These are phyloP conservation scores for Polymixis flavicincta DNA, from an alignment of 2,888 invertebrate species.

Conservation along the genomic window DNA sequence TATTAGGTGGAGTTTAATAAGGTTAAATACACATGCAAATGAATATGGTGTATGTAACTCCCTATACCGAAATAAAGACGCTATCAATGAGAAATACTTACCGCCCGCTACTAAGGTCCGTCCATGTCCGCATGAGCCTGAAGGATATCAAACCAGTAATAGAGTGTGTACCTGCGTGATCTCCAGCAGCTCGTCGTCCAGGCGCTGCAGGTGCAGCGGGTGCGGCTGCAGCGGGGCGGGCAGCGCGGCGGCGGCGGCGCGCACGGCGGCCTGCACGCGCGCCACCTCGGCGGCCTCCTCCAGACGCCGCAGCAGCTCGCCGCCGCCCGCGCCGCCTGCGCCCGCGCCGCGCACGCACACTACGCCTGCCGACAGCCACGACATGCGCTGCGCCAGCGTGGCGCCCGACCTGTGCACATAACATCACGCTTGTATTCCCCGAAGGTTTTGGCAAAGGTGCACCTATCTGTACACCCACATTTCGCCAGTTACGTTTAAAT, in stretches of 20 bases:
- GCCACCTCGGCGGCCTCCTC: conserved; percentile 98
- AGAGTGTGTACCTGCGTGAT: conserved; percentile 93
- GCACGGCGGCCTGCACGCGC: conserved; percentile 94
- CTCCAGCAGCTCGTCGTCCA: conserved; percentile 96
- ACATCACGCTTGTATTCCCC: too few species aligned
- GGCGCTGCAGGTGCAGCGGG: conserved; percentile 92
- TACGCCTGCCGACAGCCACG: conserved; percentile 97
- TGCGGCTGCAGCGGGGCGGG: conserved; percentile 91
- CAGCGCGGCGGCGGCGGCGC: conserved; percentile 80
- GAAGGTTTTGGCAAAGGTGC: too few species aligned
- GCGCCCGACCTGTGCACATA: conserved; percentile 91
- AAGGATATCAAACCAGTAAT: too few species aligned
- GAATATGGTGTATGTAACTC: not conserved
- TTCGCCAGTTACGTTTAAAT: too few species aligned
- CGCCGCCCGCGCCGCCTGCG: conserved; percentile 90
- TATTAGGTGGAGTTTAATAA: not conserved
- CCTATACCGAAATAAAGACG: not conserved
- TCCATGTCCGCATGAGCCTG: too few species aligned
- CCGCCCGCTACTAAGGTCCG: not conserved
- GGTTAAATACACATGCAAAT: too few species aligned
- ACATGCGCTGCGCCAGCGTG: conserved; percentile 94
- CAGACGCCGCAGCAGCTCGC: conserved; percentile 95
- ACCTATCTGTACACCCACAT: too few species aligned
- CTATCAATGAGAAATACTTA: not conserved
- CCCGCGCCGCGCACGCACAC: conserved; percentile 98